Base-by-base conservation (phyloP, 2,888 invertebrate genomes). In the Aproaerema taeniolella region DNA sequence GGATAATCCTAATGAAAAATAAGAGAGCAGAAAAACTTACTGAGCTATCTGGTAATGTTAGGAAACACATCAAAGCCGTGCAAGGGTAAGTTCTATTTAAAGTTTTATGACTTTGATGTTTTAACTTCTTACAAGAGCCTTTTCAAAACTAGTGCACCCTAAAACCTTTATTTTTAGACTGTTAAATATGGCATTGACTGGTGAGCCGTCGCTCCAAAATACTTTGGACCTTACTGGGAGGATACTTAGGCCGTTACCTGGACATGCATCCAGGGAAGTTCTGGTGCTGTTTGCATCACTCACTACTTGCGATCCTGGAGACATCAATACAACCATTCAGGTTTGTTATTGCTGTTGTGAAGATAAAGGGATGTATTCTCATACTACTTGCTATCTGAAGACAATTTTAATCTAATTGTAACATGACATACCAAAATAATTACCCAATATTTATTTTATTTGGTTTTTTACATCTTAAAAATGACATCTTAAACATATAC, bases 141-240 rank as follows among this genome's bases (percentile, higher is more conserved):
- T n/a, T n/a, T n/a, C n/a, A n/a, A n/a, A n/a, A n/a, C n/a, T n/a
- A n/a, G n/a, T n/a, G n/a, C n/a, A n/a, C n/a, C n/a, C n/a, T n/a
- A n/a, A n/a, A n/a, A n/a, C n/a, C n/a, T n/a, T n/a, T n/a, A 8
- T 30, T 30, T 30, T 12, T 49, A 89, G 88, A 24, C 69, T 94
- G 50, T 83, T 88, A 38, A 91, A 92, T 53, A 87, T 92, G 12
- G 67, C 88, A 8, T 90, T 98, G 48, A 89, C 89, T 30, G 99
- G 99, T 0, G 99, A 99, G 77, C 98, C 98, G 1, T 99, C 98
- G 0, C 76, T 99, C 37, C 98, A 99, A 82, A 99, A 99, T 72
- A 94, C 97, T 0, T 77, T 99, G 38, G 97, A 98, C 66, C 77
- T 97, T 53, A 97, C 98, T 0, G 78, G 93, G 8, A 90, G 94